Evolutionary conservation across 1,140 invertebrate genomes (phyloP), one percentile per base, ranked within the genome.

Genomic region (Chymomyza costata): DNA sequence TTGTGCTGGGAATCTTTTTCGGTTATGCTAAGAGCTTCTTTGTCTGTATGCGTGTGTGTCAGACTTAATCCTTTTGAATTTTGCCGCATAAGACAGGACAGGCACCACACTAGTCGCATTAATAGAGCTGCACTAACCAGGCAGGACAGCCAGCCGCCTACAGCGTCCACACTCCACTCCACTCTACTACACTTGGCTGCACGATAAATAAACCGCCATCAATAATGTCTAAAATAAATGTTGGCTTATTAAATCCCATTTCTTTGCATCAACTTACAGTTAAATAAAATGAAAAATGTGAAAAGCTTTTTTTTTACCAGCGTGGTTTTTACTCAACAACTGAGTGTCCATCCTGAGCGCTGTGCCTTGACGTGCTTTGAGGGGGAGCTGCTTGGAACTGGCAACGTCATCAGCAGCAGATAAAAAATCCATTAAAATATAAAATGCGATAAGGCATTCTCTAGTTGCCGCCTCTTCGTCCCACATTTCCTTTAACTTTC

Each of bases 341-440:
- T 37, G 21, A 31, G 8, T 49, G 21, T 41, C 37, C 32, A n/a
- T n/a, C n/a, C 39, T 25, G 21, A 25, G 18, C 25, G 32, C 11
- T 35, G n/a, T 14, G 6, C n/a, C 11, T 60, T 40, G 62, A 51
- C 50, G 62, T 68, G 47, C 56, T 51, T 45, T 34, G 39, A 53
- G 43, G 54, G 31, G 44, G 44, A 68, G 51, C 43, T 10, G 6
- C 3, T 3, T 14, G 38, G 17, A 13, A 50, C 49, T 51, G 55
- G 54, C 57, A 69, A 69, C 55, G 74, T 69, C 74, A 81, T 64
- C 63, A 78, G 41, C 48, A 64, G 46, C 56, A 73, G 74, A 81
- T 81, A 81, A 81, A 81, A 81, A 81, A 81, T 82, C 74, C 74
- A 81, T 81, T 81, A 81, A 81, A 81, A 82, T 82, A 82, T n/a